Percentiles rank a stretch among this genome's conserved stretches.
phyloP scores from a whole-genome alignment of 2,113 vertebrate species.

The Anolis carolinensis region DNA sequence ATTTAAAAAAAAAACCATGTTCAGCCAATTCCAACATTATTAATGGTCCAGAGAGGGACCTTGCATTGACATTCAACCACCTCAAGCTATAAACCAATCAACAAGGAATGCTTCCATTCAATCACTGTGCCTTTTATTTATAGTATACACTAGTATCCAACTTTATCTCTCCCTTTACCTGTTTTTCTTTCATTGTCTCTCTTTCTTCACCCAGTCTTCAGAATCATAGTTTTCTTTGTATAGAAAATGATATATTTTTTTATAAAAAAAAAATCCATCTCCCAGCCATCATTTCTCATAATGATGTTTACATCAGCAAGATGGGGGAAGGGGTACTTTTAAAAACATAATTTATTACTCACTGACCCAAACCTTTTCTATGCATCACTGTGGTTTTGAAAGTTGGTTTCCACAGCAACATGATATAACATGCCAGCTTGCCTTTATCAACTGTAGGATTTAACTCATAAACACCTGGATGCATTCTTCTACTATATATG shows the following conservation, averaged over 20 bases:
- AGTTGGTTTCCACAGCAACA: constrained; percentile 82
- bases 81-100: constrained; percentile 64
- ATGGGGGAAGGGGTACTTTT: constrained; percentile 72
- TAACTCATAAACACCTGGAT: constrained; percentile 68
- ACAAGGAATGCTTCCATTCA: constrained; percentile 63
- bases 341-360: constrained; percentile 82
- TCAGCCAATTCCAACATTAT: constrained; percentile 5
- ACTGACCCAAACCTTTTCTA: constrained; percentile 79
- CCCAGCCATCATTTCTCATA: constrained; percentile 71
- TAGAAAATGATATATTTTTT: constrained; percentile 69
- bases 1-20: not conserved
- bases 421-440: constrained; percentile 60
- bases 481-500: not conserved
- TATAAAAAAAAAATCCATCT: constrained; percentile 74
- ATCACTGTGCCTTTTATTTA: constrained; percentile 69
- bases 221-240: constrained; percentile 69
- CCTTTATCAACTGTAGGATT: constrained; percentile 61
- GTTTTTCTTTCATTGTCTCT: not conserved
- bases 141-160: constrained; percentile 60
- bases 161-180: constrained; percentile 55
- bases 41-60: constrained; percentile 51
- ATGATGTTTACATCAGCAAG: constrained; percentile 81
- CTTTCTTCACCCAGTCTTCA: not conserved
- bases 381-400: constrained; percentile 72
- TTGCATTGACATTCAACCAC: constrained; percentile 58